These are phyloP conservation scores for Luffia ferchaultella DNA, from an alignment of 2,888 invertebrate genomes.

Conservation along the genomic window DNA sequence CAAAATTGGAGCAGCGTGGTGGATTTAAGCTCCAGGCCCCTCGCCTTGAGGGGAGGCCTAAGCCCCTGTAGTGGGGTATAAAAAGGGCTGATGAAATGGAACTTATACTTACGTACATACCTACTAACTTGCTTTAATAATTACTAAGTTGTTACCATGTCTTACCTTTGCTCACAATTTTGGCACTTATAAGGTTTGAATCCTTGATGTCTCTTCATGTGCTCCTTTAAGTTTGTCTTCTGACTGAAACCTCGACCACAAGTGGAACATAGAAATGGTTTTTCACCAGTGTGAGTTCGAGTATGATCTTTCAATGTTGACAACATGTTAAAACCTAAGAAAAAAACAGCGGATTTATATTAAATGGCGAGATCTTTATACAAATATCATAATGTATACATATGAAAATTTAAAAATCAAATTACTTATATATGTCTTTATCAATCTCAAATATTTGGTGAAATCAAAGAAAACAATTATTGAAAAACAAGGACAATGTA, in stretches of 20 bases:
- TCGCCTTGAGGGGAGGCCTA: too few species aligned
- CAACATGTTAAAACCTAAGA: slow-evolving; percentile 39
- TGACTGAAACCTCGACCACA: slow-evolving; percentile 69
- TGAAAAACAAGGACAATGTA: too few species aligned
- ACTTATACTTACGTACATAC: too few species aligned
- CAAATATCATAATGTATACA: neutral
- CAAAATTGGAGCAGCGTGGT: too few species aligned
- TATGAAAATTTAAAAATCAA: neutral
- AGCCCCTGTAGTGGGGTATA: too few species aligned
- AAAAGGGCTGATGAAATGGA: too few species aligned
- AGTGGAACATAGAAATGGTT: slow-evolving; percentile 62
- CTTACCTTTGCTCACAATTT: slow-evolving; percentile 31
- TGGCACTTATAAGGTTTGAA: slow-evolving; percentile 47
- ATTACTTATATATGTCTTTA: slow-evolving; percentile 24
- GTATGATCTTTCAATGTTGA: slow-evolving; percentile 68
- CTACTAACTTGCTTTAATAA: too few species aligned
- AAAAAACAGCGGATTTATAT: slow-evolving; percentile 12
- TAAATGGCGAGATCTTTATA: neutral
- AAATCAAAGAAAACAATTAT: too few species aligned
- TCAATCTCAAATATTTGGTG: too few species aligned
- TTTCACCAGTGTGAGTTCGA: slow-evolving; percentile 65
- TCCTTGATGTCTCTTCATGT: slow-evolving; percentile 64
- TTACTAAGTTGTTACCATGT: too few species aligned
- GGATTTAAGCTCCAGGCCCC: too few species aligned
- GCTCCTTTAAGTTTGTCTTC: slow-evolving; percentile 67